These are phyloP conservation scores for Parnassius apollo DNA, from an alignment of 2,888 invertebrate genomes.

Conservation along the genomic window DNA sequence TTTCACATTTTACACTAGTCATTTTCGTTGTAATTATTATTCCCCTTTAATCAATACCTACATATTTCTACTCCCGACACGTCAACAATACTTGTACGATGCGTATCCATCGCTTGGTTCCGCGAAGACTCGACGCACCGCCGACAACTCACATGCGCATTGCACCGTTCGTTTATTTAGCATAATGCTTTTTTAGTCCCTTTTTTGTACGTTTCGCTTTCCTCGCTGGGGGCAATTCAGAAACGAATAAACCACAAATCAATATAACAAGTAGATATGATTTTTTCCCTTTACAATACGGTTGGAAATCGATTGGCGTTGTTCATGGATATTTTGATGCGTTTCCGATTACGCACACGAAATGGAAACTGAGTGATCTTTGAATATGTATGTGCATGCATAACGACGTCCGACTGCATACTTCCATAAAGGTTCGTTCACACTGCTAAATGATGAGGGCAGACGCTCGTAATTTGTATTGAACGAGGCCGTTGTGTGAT, in stretches of 20 bases:
- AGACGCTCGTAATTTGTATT: constrained; percentile 2
- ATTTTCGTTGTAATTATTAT: no score
- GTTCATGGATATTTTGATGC: constrained; percentile 45
- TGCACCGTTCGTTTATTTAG: constrained; percentile 45
- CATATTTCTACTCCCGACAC: neutral
- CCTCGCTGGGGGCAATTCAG: constrained; percentile 60
- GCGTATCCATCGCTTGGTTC: constrained; percentile 60
- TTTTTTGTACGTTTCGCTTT: constrained; percentile 56
- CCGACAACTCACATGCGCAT: constrained; percentile 63
- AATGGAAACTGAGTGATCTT: constrained; percentile 73
- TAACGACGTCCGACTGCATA: constrained; percentile 45
- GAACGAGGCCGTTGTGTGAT: neutral
- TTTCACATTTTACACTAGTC: no score
- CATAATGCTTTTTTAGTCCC: constrained; percentile 48
- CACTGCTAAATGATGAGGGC: constrained; percentile 15
- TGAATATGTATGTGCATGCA: constrained; percentile 72
- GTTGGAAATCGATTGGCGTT: constrained; percentile 49
- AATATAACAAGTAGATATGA: constrained; percentile 36
- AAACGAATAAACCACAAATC: constrained; percentile 64
- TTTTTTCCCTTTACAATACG: constrained; percentile 41
- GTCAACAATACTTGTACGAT: constrained; percentile 45
- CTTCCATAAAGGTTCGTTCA: constrained; percentile 38
- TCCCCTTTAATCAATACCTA: no score
- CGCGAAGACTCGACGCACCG: constrained; percentile 47
- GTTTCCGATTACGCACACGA: constrained; percentile 75